These are phyloP conservation scores for Silvanus unidentatus DNA, from an alignment of 2,888 invertebrate species.

Conservation along the genomic window DNA sequence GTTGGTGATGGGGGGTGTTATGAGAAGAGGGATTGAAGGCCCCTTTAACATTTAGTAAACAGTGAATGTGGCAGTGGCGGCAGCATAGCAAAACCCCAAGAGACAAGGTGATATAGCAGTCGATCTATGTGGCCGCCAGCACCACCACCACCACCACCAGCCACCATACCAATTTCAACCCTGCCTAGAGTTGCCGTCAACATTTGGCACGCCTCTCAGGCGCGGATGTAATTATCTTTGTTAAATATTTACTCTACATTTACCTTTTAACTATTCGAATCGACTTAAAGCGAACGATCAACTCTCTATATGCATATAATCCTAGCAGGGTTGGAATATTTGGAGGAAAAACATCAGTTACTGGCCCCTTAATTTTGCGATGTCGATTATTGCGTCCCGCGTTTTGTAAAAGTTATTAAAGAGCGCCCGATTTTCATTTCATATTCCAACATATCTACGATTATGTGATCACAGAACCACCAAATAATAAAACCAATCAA, in stretches of 20 bases:
- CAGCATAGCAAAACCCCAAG: slow-evolving; percentile 24
- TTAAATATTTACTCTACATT: slow-evolving; percentile 45
- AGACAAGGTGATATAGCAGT: slow-evolving; percentile 21
- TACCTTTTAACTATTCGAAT: slow-evolving; percentile 44
- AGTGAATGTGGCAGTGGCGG: slow-evolving; percentile 17
- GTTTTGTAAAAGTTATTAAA: too few species aligned
- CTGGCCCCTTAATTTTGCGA: too few species aligned
- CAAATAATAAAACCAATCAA: too few species aligned
- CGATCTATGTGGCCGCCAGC: slow-evolving; percentile 1
- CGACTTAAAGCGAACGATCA: slow-evolving; percentile 34
- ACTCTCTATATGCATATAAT: slow-evolving; percentile 3
- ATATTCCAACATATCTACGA: too few species aligned
- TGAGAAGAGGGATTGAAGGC: too few species aligned
- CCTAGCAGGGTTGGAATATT: neutral
- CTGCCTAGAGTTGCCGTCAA: slow-evolving; percentile 9
- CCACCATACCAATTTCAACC: slow-evolving; percentile 4
- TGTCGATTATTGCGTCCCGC: too few species aligned
- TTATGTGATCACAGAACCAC: too few species aligned
- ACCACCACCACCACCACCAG: slow-evolving; percentile 2
- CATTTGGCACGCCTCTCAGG: slow-evolving; percentile 40
- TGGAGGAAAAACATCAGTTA: too few species aligned
- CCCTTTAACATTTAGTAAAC: slow-evolving; percentile 9
- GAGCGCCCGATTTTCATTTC: too few species aligned
- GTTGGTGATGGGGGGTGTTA: neutral
- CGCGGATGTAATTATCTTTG: slow-evolving; percentile 45